These are phyloP conservation scores for Xiphorhynchus erythropygius DNA, from an alignment of 2,797 vertebrate genomes.

Conservation along the genomic window DNA sequence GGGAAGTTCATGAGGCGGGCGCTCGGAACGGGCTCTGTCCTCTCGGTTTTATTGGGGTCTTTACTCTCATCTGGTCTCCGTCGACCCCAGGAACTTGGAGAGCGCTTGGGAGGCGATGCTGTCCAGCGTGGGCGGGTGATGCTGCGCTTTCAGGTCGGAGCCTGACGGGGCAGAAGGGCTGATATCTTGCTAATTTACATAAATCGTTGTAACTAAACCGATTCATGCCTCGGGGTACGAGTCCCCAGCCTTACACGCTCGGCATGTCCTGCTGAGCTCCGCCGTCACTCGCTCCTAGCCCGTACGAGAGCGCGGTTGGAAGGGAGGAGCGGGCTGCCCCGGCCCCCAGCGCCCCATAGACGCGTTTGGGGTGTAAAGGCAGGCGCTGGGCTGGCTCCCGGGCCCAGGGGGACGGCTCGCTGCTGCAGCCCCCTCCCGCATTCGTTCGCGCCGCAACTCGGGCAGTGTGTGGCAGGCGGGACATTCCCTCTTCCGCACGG, in stretches of 20 bases:
- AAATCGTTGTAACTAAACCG: constrained; percentile 17
- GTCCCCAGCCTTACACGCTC: neutral
- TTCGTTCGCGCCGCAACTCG: neutral
- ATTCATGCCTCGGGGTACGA: neutral
- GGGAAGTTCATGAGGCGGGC: neutral
- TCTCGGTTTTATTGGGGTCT: neutral
- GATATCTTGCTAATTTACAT: neutral
- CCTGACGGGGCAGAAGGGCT: neutral
- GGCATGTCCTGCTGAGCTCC: neutral
- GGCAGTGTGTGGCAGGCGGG: neutral
- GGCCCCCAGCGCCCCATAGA: neutral
- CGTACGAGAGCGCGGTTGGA: neutral
- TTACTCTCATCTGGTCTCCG: neutral
- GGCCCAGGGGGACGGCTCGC: neutral
- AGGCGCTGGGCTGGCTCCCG: neutral
- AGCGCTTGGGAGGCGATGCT: neutral
- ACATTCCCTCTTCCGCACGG: neutral
- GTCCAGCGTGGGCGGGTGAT: neutral
- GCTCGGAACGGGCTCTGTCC: neutral
- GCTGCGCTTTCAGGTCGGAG: neutral
- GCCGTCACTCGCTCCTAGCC: neutral
- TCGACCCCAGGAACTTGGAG: neutral
- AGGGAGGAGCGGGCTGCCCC: neutral
- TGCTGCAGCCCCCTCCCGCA: neutral
- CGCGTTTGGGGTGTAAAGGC: neutral